Evolutionary conservation across 2,113 vertebrate species (phyloP).

Genomic region (Neolamprologus falcicula): DNA sequence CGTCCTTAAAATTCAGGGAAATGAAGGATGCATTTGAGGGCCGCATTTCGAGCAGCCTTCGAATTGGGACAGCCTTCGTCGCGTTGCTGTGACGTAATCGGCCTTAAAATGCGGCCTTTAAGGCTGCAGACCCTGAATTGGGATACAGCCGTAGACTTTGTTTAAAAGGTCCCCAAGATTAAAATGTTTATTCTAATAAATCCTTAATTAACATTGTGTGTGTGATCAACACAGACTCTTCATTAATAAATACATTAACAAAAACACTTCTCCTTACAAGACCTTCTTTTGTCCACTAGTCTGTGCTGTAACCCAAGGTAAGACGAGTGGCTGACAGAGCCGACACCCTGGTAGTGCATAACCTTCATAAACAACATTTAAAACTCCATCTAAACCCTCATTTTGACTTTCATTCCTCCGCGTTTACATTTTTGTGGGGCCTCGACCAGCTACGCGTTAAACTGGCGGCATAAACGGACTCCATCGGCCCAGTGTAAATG

Average conservation of each 20-base stretch:
- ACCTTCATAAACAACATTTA: not conserved
- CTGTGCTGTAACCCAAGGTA: conserved; percentile 61
- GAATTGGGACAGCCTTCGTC: too few relatives aligned
- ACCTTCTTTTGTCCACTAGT: conserved; percentile 57
- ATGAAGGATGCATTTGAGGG: accelerated
- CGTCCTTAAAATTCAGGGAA: too few relatives aligned
- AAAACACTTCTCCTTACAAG: not conserved
- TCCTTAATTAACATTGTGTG: not conserved
- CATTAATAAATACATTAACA: not conserved
- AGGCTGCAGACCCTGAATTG: too few relatives aligned
- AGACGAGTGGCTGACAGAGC: not conserved
- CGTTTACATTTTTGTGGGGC: not conserved
- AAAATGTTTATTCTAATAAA: not conserved
- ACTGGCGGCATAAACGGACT: not conserved
- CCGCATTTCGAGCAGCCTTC: too few relatives aligned
- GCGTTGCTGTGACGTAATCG: accelerated
- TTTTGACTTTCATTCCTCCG: not conserved
- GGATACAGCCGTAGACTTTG: not conserved
- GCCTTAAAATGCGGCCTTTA: too few relatives aligned
- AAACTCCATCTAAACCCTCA: not conserved
- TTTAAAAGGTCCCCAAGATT: not conserved
- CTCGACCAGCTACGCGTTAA: not conserved
- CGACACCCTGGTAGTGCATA: not conserved
- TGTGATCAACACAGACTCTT: not conserved
- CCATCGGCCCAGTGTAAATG: not conserved